A percentile compares a stretch with the other conserved stretches of the same genome.
phyloP scores from a whole-genome alignment of 1,140 invertebrate species.

The Branchinecta lindahli region DNA sequence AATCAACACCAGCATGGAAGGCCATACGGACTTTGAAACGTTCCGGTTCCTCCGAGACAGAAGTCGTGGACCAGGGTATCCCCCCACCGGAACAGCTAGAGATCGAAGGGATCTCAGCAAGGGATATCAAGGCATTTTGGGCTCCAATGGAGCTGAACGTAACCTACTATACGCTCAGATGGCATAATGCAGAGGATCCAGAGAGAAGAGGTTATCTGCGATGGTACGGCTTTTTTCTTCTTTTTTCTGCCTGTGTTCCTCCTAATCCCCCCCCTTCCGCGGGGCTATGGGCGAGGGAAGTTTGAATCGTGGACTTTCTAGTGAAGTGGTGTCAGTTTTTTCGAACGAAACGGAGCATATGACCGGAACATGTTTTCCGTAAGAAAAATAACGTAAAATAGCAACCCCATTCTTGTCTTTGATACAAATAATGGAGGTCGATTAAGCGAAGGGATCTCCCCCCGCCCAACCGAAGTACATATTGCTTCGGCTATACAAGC shows the following conservation, averaged over 20 bases:
- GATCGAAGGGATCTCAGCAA: constrained; percentile 34
- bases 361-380: too few relatives aligned
- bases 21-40: constrained; percentile 26
- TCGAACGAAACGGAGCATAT: too few relatives aligned
- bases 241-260: constrained; percentile 26
- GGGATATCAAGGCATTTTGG: constrained; percentile 24
- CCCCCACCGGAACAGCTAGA: constrained; percentile 34
- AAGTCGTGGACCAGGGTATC: constrained; percentile 19
- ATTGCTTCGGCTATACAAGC: too few relatives aligned
- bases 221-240: constrained; percentile 30
- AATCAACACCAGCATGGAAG: constrained; percentile 23
- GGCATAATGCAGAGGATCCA: neutral
- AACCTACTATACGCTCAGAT: neutral
- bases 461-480: too few relatives aligned
- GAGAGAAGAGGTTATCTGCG: too few relatives aligned
- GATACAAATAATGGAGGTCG: too few relatives aligned
- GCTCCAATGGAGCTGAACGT: neutral
- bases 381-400: too few relatives aligned
- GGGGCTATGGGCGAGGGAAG: constrained; percentile 18
- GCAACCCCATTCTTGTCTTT: too few relatives aligned
- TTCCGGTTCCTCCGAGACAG: constrained; percentile 3
- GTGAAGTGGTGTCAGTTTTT: too few relatives aligned
- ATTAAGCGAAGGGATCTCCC: too few relatives aligned
- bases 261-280: constrained; percentile 37
- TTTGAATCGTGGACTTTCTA: too few relatives aligned